phyloP scores from a whole-genome alignment of 2,113 vertebrate genomes.

The Calyptomena viridis region DNA sequence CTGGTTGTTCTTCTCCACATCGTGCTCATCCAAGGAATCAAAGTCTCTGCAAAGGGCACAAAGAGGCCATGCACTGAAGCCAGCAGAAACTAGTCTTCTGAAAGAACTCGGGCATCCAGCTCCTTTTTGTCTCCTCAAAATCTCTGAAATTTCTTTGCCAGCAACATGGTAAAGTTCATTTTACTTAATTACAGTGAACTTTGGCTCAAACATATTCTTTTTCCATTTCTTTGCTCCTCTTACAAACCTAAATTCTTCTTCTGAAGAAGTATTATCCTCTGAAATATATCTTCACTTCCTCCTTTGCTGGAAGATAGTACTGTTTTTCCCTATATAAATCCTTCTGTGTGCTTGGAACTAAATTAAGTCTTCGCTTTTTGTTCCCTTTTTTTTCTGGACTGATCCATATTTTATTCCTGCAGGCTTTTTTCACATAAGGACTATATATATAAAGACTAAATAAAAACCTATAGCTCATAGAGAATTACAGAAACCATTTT shows the following conservation, averaged over 20 bases:
- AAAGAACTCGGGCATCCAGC: not conserved
- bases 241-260: not conserved
- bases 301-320: not conserved
- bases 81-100: not conserved
- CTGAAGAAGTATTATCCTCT: not conserved
- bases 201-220: not conserved
- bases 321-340: not conserved
- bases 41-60: conserved; percentile 83
- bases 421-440: not conserved
- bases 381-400: not conserved
- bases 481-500: not conserved
- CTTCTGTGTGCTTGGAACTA: not conserved
- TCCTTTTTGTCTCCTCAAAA: accelerated
- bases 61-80: not conserved
- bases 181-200: not conserved
- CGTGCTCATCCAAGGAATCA: conserved; percentile 88
- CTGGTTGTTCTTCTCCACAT: conserved; percentile 92
- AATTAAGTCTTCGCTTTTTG: not conserved
- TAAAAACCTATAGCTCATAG: not conserved
- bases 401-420: not conserved
- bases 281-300: not conserved
- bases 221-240: not conserved
- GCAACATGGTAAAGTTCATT: not conserved
- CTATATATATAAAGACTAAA: not conserved
- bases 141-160: not conserved